Conservation (phyloP, 2,797 vertebrate genomes). For the Crocodylus rhombifer region DNA sequence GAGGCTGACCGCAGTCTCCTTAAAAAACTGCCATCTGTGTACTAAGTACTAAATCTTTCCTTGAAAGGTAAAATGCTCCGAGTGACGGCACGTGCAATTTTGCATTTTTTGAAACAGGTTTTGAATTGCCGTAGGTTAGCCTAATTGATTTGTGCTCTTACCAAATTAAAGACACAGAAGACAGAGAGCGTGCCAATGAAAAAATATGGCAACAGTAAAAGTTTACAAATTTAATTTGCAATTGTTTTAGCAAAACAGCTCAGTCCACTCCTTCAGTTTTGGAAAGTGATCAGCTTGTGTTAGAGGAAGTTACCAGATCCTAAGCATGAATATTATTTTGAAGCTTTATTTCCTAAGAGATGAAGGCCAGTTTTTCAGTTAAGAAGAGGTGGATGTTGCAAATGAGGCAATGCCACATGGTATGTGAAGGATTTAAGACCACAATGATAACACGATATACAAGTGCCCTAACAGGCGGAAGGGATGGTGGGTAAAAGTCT, state of each 20-base stretch:
- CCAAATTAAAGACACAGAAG: constrained; percentile 53
- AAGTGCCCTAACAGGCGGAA: not conserved
- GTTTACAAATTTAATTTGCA: constrained; percentile 79
- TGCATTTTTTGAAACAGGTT: not conserved
- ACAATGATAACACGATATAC: not conserved
- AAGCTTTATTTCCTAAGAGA: constrained; percentile 45
- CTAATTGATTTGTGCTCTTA: constrained; percentile 64
- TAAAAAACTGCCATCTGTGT: not conserved
- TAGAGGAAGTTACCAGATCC: constrained; percentile 71
- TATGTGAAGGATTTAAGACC: not conserved
- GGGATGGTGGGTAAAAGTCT: not conserved
- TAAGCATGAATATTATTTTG: not conserved
- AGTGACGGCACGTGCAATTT: not conserved
- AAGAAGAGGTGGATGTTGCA: constrained; percentile 38
- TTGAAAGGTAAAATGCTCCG: not conserved
- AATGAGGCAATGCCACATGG: not conserved
- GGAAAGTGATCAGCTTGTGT: constrained; percentile 74
- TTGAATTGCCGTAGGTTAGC: constrained; percentile 44
- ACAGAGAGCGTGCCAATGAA: constrained; percentile 54
- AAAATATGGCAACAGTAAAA: constrained; percentile 76
- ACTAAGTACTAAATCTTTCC: not conserved
- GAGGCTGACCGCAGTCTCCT: not conserved
- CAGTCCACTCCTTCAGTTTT: constrained; percentile 78
- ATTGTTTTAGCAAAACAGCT: constrained; percentile 80
- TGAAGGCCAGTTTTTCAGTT: constrained; percentile 64